phyloP scores from a whole-genome alignment of 37 sponge, comb jelly and placozoan species.

The Bolinopsis microptera region DNA sequence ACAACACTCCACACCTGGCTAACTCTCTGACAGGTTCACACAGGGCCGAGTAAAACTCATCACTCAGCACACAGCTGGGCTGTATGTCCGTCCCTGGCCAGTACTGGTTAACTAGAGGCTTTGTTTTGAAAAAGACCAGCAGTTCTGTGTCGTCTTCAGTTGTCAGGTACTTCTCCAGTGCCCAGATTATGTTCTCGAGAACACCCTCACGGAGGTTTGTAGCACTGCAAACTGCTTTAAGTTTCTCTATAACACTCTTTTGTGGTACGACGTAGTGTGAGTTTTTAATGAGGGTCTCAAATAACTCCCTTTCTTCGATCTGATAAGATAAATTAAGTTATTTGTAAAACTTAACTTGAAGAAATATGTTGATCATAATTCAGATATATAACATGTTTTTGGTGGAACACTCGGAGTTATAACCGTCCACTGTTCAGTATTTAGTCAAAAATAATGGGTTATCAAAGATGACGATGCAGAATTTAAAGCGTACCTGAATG shows the following conservation, averaged over 20 bases:
- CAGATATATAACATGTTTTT: too few species aligned
- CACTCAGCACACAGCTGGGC: conserved; percentile 7
- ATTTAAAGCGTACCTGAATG: neutral
- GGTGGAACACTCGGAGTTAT: too few species aligned
- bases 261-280: neutral
- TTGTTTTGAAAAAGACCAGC: conserved; percentile 38
- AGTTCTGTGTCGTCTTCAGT: conserved; percentile 34
- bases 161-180: conserved; percentile 47
- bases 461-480: too few species aligned
- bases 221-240: conserved; percentile 9
- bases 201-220: neutral
- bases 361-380: too few species aligned
- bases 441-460: too few species aligned
- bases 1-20: neutral
- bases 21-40: neutral
- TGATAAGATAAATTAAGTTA: too few species aligned
- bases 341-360: too few species aligned
- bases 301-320: neutral
- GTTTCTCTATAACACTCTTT: neutral
- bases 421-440: too few species aligned
- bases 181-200: neutral
- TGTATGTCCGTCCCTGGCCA: conserved; percentile 17
- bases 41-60: neutral
- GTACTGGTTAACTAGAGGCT: conserved; percentile 15
- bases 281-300: neutral